These are phyloP conservation scores for Ariopsis seemanni DNA, from an alignment of 2,113 vertebrate species.

Conservation along the genomic window DNA sequence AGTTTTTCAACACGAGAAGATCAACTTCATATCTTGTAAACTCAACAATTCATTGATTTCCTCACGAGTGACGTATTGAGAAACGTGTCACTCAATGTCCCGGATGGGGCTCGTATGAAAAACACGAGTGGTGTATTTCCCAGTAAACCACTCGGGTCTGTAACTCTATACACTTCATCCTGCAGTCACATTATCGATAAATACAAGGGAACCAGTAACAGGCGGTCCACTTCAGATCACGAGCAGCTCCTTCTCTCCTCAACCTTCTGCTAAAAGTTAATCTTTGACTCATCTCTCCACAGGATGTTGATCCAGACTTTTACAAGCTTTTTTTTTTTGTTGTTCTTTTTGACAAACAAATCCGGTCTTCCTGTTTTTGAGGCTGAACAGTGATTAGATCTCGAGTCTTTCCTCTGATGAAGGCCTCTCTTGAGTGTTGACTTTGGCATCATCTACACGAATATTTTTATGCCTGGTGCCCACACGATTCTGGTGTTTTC, in stretches of 20 bases:
- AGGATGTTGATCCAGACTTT: background rate
- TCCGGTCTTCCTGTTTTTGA: background rate
- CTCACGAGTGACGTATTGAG: no score
- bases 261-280: background rate
- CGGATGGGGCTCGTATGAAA: no score
- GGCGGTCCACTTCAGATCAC: background rate
- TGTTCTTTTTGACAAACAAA: background rate
- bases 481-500: no score
- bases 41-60: no score
- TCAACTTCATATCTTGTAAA: no score
- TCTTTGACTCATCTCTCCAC: background rate
- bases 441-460: no score
- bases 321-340: background rate
- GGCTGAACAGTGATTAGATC: background rate
- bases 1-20: no score
- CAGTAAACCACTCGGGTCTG: no score
- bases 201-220: background rate
- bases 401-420: background rate
- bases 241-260: background rate
- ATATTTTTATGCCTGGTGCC: no score
- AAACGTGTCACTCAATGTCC: no score
- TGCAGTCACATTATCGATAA: background rate
- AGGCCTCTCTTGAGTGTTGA: background rate
- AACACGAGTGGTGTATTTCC: no score
- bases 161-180: background rate